phyloP scores from a whole-genome alignment of 2,888 invertebrate genomes.

The Pachymerium ferrugineum region DNA sequence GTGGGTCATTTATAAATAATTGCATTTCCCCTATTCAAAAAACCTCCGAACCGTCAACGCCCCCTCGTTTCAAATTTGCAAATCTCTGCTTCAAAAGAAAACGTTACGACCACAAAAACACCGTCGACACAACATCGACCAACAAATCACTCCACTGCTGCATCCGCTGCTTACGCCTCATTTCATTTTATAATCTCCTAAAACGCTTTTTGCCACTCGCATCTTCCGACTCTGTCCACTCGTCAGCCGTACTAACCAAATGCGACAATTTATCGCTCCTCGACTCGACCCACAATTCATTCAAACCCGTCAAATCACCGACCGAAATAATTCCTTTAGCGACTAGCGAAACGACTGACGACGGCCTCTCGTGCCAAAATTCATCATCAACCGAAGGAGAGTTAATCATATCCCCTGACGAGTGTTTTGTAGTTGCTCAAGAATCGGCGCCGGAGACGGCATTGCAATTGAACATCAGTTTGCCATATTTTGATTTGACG shows the following conservation, averaged over 20 bases:
- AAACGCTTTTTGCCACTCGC: constrained; percentile 3
- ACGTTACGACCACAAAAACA: neutral
- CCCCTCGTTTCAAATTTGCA: neutral
- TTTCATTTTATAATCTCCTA: neutral
- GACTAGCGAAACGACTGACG: neutral
- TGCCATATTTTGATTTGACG: neutral
- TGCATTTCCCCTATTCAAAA: neutral
- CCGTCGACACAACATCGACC: neutral
- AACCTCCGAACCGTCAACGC: neutral
- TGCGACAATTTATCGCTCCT: neutral
- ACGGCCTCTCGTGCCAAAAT: neutral
- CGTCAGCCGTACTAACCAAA: neutral
- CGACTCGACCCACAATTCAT: neutral
- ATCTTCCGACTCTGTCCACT: neutral
- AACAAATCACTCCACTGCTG: no score
- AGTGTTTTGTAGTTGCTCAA: neutral
- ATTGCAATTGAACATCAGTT: neutral
- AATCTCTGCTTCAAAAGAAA: neutral
- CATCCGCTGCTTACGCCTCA: neutral
- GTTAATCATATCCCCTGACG: neutral
- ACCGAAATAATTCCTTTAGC: neutral
- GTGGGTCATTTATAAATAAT: neutral
- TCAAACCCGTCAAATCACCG: neutral
- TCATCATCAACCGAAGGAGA: neutral
- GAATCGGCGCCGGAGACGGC: neutral